Percentiles rank a stretch among this genome's conserved stretches.
phyloP scores from a whole-genome alignment of 64 coral and sea anemone species.

The Actinia equina region DNA sequence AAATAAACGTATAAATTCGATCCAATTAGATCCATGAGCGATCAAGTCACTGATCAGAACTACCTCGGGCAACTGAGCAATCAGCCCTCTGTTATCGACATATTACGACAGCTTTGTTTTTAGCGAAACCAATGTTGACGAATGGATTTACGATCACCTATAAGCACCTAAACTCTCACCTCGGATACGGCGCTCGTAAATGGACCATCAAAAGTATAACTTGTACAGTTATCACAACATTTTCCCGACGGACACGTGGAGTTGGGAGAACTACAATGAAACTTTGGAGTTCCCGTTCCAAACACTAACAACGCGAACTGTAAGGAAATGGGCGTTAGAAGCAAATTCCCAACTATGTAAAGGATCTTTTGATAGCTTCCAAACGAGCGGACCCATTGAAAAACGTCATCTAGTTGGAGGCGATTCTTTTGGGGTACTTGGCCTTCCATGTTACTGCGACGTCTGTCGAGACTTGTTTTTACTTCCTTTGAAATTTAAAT shows the following conservation, averaged over 20 bases:
- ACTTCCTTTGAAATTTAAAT: not conserved
- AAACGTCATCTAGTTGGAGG: slow-evolving; percentile 57
- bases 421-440: not conserved
- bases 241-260: slow-evolving; percentile 23
- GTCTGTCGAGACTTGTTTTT: not conserved
- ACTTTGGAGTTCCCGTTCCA: slow-evolving; percentile 42
- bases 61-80: too few relatives aligned
- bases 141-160: too few relatives aligned
- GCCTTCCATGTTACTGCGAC: not conserved
- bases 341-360: slow-evolving; percentile 22
- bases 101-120: too few relatives aligned
- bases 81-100: too few relatives aligned
- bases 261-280: slow-evolving; percentile 46
- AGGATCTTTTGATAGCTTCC: slow-evolving; percentile 56
- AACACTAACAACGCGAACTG: slow-evolving; percentile 57
- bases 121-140: too few relatives aligned
- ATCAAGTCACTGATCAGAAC: too few relatives aligned
- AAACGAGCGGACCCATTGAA: slow-evolving; percentile 47
- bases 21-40: too few relatives aligned
- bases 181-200: slow-evolving; percentile 67
- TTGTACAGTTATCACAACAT: slow-evolving; percentile 57
- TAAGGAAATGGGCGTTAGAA: slow-evolving; percentile 43
- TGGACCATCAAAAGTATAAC: slow-evolving; percentile 66
- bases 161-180: slow-evolving; percentile 17
- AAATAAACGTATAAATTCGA: too few relatives aligned